Conservation (phyloP, 2,113 vertebrate species). For the Scomber scombrus region DNA sequence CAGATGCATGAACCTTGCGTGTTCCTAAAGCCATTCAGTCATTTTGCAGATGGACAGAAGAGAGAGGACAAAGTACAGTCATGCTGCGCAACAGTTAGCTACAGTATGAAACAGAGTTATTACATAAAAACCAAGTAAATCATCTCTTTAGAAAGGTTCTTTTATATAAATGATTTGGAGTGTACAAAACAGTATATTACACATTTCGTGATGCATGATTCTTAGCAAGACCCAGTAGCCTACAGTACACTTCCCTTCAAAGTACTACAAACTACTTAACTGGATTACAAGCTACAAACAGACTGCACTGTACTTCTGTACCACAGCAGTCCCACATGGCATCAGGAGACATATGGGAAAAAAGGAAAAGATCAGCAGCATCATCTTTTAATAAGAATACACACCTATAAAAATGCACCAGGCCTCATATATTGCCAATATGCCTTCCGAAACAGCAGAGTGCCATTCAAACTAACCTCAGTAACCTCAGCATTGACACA, state of each 20-base stretch:
- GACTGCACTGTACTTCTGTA: constrained; percentile 68
- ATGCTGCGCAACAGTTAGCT: constrained; percentile 84
- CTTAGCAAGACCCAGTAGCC: constrained; percentile 78
- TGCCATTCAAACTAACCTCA: constrained; percentile 54
- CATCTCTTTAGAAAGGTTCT: constrained; percentile 85
- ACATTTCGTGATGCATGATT: constrained; percentile 80
- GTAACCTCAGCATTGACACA: constrained; percentile 46
- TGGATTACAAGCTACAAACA: constrained; percentile 83
- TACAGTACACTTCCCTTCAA: constrained; percentile 74
- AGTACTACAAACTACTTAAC: constrained; percentile 81
- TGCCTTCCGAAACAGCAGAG: constrained; percentile 71
- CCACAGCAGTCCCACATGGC: constrained; percentile 77
- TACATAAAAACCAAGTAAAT: constrained; percentile 84
- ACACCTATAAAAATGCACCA: constrained; percentile 75
- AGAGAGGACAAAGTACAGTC: constrained; percentile 79
- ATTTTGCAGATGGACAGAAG: constrained; percentile 71
- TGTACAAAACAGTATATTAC: constrained; percentile 87
- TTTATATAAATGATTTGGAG: constrained; percentile 87
- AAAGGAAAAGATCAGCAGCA: constrained; percentile 81
- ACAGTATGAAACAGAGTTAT: constrained; percentile 83
- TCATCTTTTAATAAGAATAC: constrained; percentile 75
- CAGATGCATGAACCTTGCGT: constrained; percentile 59
- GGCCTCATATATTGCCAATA: constrained; percentile 77
- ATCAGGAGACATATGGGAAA: constrained; percentile 78
- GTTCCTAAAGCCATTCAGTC: constrained; percentile 80